Evolutionary conservation across 2,888 invertebrate species (phyloP), one percentile per base, ranked within the genome.

Genomic region (Nudaria mundana): DNA sequence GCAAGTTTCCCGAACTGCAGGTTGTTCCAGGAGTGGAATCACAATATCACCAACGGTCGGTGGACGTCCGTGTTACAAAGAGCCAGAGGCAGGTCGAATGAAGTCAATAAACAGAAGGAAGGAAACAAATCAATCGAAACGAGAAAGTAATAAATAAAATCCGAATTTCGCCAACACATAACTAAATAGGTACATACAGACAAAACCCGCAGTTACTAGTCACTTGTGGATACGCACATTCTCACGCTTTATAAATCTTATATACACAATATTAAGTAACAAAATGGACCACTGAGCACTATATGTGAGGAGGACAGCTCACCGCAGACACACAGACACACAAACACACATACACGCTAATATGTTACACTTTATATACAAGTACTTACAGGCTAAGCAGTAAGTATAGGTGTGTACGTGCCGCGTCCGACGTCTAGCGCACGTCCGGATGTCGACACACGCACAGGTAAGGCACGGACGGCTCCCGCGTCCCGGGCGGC

Each of bases 381-480:
- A 45, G 57, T 52, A 57, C 57, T 57, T 57, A 52, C 32, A 30
- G 12, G 4, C 57, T 55, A 57, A 4, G 20, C 23, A 39, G 40
- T 49, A 45, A 6, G 18, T 16, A n/a, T n/a, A n/a, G n/a, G n/a
- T n/a, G 30, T 44, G 38, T 46, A 48, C 34, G 44, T 40, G 28
- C 12, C 30, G 30, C 32, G 5, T 2, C 8, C 5, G 4, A 3
- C 13, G 4, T 10, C 1, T n/a, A 12, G 54, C 63, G 61, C 50
- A 66, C 16, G 57, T 47, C 46, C 64, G 11, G 6, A 22, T 57
- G 55, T 49, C 63, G 66, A 72, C 68, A 73, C 71, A 78, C 76
- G 81, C 76, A 78, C 76, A 38, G 52, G 31, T 72, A 81, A 82
- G 81, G 82, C 81, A 78, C 81, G 61, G 76, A 55, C 76, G 75